Percentiles rank a stretch among this genome's conserved stretches.
These are phyloP conservation scores for Platysteira castanea DNA, from an alignment of 2,113 vertebrate species.

Conservation along the genomic window DNA sequence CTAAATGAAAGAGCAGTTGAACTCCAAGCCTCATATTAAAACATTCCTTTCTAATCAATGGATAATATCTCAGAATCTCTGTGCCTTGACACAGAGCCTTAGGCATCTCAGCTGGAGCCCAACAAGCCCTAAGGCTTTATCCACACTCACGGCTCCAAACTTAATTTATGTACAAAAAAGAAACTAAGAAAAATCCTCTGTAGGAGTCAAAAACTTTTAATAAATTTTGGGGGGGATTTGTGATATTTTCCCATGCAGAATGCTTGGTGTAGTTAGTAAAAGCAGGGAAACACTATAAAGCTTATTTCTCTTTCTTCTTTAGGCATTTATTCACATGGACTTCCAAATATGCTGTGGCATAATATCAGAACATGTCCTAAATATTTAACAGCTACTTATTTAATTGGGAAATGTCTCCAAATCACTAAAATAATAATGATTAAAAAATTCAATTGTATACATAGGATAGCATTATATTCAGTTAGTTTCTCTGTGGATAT, in stretches of 20 bases:
- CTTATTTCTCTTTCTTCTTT: background rate
- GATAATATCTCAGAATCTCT: background rate
- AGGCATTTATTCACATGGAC: background rate
- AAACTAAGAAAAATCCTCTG: background rate
- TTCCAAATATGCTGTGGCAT: background rate
- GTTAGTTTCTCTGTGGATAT: background rate
- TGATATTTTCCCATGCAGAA: background rate
- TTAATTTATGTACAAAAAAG: background rate
- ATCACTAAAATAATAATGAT: background rate
- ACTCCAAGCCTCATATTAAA: background rate
- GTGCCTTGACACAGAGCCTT: background rate
- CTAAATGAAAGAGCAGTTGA: background rate
- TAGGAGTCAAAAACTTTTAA: background rate
- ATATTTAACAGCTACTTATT: background rate
- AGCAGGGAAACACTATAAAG: background rate
- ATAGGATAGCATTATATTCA: background rate
- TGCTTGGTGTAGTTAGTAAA: background rate
- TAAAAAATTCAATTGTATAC: fast-evolving
- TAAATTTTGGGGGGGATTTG: background rate
- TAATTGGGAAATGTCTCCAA: background rate
- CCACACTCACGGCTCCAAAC: background rate
- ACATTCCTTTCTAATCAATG: background rate
- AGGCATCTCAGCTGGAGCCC: background rate
- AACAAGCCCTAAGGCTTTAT: background rate
- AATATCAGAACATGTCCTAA: background rate